Percentiles rank a stretch among this genome's conserved stretches.
These are phyloP conservation scores for Nasonia longicornis DNA, from an alignment of 1,140 invertebrate species.

Conservation along the genomic window DNA sequence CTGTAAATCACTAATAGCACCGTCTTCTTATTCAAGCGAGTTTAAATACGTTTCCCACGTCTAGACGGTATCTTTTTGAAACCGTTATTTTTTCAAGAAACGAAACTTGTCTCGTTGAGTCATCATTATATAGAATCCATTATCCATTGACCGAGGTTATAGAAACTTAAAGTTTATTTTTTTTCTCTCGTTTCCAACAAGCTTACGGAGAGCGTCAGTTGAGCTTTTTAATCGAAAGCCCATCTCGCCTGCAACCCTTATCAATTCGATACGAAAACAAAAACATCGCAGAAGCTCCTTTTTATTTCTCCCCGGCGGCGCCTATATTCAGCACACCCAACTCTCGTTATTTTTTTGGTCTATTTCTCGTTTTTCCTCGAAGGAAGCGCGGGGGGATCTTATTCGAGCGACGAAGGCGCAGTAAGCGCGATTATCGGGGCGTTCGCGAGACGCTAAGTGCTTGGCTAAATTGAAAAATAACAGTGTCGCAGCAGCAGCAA, in stretches of 20 bases:
- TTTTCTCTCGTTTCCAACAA: not conserved
- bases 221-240: not conserved
- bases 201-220: not conserved
- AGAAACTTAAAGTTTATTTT: not conserved
- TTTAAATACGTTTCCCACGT: no score
- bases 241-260: not conserved
- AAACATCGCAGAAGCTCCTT: not conserved
- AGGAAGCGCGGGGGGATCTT: constrained; percentile 8
- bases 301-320: not conserved
- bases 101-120: no score
- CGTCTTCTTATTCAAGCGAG: no score
- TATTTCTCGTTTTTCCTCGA: constrained; percentile 11
- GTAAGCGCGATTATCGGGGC: constrained; percentile 22
- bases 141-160: not conserved
- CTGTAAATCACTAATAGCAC: no score
- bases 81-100: no score
- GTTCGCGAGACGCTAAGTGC: constrained; percentile 37
- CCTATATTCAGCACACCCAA: not conserved
- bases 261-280: constrained; percentile 22
- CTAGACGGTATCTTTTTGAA: no score
- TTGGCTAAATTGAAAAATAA: constrained; percentile 47
- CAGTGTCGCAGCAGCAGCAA: constrained; percentile 8
- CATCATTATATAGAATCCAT: no score
- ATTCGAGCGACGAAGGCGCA: not conserved
- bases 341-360: not conserved